These are phyloP conservation scores for Acromyrmex echinatior DNA, from an alignment of 1,140 invertebrate genomes.

Conservation along the genomic window DNA sequence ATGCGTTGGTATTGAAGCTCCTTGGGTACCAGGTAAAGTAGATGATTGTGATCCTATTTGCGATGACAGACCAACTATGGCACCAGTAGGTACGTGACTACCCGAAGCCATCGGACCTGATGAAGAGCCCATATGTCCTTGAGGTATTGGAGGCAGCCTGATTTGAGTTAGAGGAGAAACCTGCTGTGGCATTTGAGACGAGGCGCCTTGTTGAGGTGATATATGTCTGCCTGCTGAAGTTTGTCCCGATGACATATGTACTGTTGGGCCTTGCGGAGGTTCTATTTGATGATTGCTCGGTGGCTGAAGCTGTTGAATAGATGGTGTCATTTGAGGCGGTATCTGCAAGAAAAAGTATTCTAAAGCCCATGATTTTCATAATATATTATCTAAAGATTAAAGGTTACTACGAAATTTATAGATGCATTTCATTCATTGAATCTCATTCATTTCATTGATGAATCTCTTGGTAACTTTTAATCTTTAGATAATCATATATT, in stretches of 20 bases:
- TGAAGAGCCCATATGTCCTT: slow-evolving; percentile 60
- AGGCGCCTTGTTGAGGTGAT: slow-evolving; percentile 59
- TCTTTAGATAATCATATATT: no score
- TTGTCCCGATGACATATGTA: slow-evolving; percentile 67
- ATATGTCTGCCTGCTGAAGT: slow-evolving; percentile 64
- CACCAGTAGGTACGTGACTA: slow-evolving; percentile 51
- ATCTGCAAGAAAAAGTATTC: slow-evolving; percentile 57
- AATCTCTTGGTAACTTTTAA: no score
- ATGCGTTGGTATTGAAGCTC: slow-evolving; percentile 57
- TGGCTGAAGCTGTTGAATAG: slow-evolving; percentile 75
- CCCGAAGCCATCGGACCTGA: slow-evolving; percentile 55
- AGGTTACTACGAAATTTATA: no score
- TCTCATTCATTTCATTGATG: no score
- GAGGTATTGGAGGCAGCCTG: slow-evolving; percentile 57
- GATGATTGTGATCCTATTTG: slow-evolving; percentile 69
- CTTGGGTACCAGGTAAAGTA: slow-evolving; percentile 64
- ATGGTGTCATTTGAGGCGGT: slow-evolving; percentile 71
- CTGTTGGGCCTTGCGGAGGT: slow-evolving; percentile 66
- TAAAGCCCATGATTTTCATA: no score
- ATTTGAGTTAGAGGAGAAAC: slow-evolving; percentile 68
- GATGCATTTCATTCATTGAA: no score
- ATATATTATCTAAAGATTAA: no score
- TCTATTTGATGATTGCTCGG: slow-evolving; percentile 72
- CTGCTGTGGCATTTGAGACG: slow-evolving; percentile 59
- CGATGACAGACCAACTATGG: slow-evolving; percentile 60